Evolutionary conservation across 2,113 vertebrate species (phyloP), one percentile per base, ranked within the genome.

Genomic region (Carassius carassius): DNA sequence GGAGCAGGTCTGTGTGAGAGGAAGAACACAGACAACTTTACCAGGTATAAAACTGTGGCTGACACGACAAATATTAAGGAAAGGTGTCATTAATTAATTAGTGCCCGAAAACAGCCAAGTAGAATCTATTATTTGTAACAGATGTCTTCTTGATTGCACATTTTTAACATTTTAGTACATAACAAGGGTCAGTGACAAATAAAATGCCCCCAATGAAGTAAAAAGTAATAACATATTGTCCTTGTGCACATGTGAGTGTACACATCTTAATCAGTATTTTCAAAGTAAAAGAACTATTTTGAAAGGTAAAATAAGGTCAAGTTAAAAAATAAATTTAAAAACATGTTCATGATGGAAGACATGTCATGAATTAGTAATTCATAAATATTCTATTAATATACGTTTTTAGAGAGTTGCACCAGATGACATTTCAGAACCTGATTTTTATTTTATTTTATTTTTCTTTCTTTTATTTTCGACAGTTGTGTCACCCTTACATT

Each of bases 41-140:
- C 6, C 75, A 65, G 75, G 37, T 62, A 67, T 81, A 44, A 87
- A 84, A 84, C 32, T 84, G 82, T 85, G 82, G 32, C 19, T 58
- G 76, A 54, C 60, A 89, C 67, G 70, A 54, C 19, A 79, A 67
- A 29, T 54, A 25, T 67, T 79, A 37, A 78, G 67, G n/a, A 77
- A 58, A 63, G 77, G 23, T 78, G 85, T 78, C 78, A 74, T 76
- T 78, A 63, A 85, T 23, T 25, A 72, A 72, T 58, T 77, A 84
- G 80, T 49, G 32, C 79, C 17, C 54, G 35, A 70, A 72, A 76
- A 85, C 54, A 62, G 84, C 75, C 41, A 87, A 84, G 51, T 16
- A n/a, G 51, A 23, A 54, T 44, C 44, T 82, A 9, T 23, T 69
- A 60, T 80, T 83, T 37, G 37, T 12, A 78, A 54, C 80, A 83